phyloP scores from a whole-genome alignment of 2,797 vertebrate species.

The Cyclura pinguis region DNA sequence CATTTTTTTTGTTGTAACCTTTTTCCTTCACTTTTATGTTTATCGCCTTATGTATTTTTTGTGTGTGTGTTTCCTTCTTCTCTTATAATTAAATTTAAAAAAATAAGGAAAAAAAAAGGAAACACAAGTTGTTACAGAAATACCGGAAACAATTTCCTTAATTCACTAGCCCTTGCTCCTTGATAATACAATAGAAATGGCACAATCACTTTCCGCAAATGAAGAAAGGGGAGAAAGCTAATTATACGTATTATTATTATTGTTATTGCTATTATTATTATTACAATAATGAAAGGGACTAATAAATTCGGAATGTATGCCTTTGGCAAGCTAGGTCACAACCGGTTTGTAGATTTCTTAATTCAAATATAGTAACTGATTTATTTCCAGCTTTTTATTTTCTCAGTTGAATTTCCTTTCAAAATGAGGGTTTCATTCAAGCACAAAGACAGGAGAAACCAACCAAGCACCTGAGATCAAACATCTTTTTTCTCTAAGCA shows the following conservation, averaged over 20 bases:
- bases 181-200: not conserved
- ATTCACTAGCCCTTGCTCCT: not conserved
- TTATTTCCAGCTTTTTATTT: not conserved
- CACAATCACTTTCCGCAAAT: not conserved
- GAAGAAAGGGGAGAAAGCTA: not conserved
- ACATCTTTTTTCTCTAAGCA: not conserved
- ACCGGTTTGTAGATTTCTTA: conserved; percentile 26
- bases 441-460: not conserved
- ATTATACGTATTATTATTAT: too few species aligned
- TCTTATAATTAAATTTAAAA: too few species aligned
- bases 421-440: not conserved
- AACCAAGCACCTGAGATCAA: not conserved
- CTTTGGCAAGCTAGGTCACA: conserved; percentile 23
- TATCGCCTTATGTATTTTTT: too few species aligned
- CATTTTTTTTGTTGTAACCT: too few species aligned
- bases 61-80: too few species aligned
- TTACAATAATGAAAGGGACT: not conserved
- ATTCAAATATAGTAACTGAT: not conserved
- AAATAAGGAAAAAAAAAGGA: too few species aligned
- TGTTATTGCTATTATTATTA: not conserved
- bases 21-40: too few species aligned
- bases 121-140: not conserved
- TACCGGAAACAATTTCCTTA: not conserved
- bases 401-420: not conserved
- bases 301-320: not conserved